phyloP scores from a whole-genome alignment of 2,888 invertebrate species.

The Silvanus unidentatus region DNA sequence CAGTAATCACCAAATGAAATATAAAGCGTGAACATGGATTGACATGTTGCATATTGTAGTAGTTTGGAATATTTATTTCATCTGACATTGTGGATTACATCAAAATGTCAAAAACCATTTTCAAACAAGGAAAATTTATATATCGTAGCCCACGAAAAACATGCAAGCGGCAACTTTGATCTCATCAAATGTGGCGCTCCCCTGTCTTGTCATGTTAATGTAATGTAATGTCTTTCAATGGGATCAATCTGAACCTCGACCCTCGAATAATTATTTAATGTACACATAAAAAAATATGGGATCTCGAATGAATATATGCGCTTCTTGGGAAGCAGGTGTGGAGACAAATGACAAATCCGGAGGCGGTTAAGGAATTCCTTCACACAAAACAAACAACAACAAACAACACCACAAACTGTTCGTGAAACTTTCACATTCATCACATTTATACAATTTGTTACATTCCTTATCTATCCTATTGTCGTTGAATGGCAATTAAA shows the following conservation, averaged over 20 bases:
- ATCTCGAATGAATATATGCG: too few relatives aligned
- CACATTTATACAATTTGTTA: too few relatives aligned
- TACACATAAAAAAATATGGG: too few relatives aligned
- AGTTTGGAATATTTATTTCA: conserved; percentile 1
- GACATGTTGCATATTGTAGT: conserved; percentile 17
- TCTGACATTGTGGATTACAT: conserved; percentile 1
- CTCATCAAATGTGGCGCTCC: conserved; percentile 44
- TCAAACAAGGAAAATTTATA: not conserved
- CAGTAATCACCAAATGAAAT: too few relatives aligned
- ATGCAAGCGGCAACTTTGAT: conserved; percentile 37
- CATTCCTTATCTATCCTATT: too few relatives aligned
- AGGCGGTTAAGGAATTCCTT: conserved; percentile 4
- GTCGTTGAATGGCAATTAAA: too few relatives aligned
- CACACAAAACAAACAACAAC: too few relatives aligned
- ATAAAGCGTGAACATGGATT: conserved; percentile 14
- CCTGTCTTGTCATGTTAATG: conserved; percentile 43
- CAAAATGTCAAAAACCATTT: not conserved
- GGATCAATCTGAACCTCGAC: conserved; percentile 6
- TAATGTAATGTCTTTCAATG: conserved; percentile 38
- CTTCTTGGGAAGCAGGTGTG: conserved; percentile 5
- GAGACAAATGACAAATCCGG: conserved; percentile 3
- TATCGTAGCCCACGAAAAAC: not conserved
- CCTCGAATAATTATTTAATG: too few relatives aligned
- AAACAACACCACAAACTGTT: too few relatives aligned
- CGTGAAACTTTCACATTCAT: too few relatives aligned